Base-by-base conservation (phyloP, 2,797 vertebrate genomes). In the Botia kubotai region DNA sequence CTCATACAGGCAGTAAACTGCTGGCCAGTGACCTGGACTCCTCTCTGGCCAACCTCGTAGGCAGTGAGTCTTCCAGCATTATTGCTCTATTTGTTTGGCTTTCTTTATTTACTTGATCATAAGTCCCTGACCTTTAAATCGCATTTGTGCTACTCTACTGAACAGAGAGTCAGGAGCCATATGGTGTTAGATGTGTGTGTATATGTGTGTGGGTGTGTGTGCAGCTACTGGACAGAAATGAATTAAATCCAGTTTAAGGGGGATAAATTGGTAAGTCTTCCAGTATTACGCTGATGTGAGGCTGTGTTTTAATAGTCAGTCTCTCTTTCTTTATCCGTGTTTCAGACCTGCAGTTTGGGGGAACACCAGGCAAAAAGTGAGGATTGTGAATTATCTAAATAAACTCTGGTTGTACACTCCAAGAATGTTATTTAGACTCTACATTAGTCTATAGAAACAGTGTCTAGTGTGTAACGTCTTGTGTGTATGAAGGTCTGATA, bases 291-390 rank as follows among this genome's bases (percentile, higher is more conserved):
- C 71, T 43, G 26, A 72, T 48, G 29, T 62, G 23, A 46, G 63
- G 3, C 86, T 84, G 79, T 84, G 79, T 63, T 63, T 33, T 84
- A 87, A 55, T 0, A 66, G 67, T 76, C 65, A 72, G 16, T 75
- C 3, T 70, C 10, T 57, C 75, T 52, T 17, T 48, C 4, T 63
- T 33, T 67, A 21, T 85, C 57, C 12, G 3, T 23, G 8, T 88
- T 85, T 86, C 86, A 98, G 97, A 96, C 93, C 93, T 96, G 91
- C 95, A 96, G 90, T 96, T 97, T 87, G 95, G 95, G 87, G 95
- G 96, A 89, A 92, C 91, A 26, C 91, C 92, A 71, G 92, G 93
- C 85, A 97, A 97, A 91, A 96, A 95, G 96, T 98, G 91, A 96
- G 95, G 17, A 67, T 48, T 91, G 72, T 1, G 6, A 43, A 52